Evolutionary conservation across 2,113 vertebrate species (phyloP).

Genomic region (Tragelaphus buxtoni): DNA sequence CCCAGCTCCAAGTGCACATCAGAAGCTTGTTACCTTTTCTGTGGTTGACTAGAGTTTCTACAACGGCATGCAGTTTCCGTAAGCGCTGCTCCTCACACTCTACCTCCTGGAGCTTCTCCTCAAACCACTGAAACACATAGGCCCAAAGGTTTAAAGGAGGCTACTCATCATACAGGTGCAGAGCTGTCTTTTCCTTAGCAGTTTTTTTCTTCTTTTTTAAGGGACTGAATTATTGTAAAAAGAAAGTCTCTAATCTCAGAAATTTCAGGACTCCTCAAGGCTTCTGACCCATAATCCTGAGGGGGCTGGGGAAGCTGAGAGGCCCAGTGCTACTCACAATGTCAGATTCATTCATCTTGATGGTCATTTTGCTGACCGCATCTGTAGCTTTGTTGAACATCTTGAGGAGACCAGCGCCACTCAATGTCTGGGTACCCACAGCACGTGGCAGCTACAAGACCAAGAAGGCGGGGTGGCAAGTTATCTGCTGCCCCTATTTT

Average conservation of each 20-base stretch:
- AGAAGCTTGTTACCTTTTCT: slow-evolving; percentile 87
- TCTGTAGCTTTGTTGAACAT: slow-evolving; percentile 98
- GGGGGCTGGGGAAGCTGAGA: neutral
- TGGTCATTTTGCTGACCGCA: slow-evolving; percentile 99
- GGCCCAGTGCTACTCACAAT: slow-evolving; percentile 82
- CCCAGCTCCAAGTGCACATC: neutral
- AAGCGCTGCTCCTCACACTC: slow-evolving; percentile 95
- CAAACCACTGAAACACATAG: slow-evolving; percentile 92
- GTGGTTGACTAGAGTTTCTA: slow-evolving; percentile 92
- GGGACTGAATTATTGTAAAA: neutral
- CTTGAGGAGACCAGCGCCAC: slow-evolving; percentile 96
- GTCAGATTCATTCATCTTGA: slow-evolving; percentile 98
- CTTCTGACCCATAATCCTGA: neutral
- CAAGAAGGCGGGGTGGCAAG: slow-evolving; percentile 58
- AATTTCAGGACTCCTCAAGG: neutral
- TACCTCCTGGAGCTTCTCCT: slow-evolving; percentile 98
- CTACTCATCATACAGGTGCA: neutral
- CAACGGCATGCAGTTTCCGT: slow-evolving; percentile 90
- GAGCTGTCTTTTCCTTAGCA: neutral
- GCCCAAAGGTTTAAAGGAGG: neutral
- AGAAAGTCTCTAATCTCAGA: neutral
- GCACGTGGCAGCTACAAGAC: slow-evolving; percentile 91
- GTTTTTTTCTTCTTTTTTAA: neutral
- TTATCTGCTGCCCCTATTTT: slow-evolving; percentile 56
- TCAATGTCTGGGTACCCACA: slow-evolving; percentile 93